Percentiles rank a stretch among this genome's conserved stretches.
Conservation (phyloP, 2,888 invertebrate genomes). For the Mythimna loreyi region DNA sequence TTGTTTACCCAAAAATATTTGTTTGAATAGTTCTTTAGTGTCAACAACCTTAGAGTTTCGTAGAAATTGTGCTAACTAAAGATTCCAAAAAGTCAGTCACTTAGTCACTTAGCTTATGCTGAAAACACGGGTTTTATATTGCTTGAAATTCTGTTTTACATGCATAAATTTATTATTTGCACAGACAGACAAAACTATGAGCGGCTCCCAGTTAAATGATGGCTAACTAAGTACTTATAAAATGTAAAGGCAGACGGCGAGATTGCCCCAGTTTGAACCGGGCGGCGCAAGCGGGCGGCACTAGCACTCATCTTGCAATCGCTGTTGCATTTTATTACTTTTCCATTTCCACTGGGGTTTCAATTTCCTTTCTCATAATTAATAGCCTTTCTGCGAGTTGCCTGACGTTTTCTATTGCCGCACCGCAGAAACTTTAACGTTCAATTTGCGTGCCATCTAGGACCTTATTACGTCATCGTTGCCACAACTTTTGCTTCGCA, state of each 20-base stretch:
- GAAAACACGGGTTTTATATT: slow-evolving; percentile 16
- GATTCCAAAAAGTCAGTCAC: neutral
- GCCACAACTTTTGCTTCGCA: slow-evolving; percentile 52
- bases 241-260: slow-evolving; percentile 61
- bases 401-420: slow-evolving; percentile 85
- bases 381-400: slow-evolving; percentile 87
- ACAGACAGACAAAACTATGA: slow-evolving; percentile 39
- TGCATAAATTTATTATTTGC: slow-evolving; percentile 29
- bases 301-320: slow-evolving; percentile 86
- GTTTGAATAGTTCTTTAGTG: slow-evolving; percentile 47
- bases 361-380: slow-evolving; percentile 90
- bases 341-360: slow-evolving; percentile 90
- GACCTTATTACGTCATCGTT: slow-evolving; percentile 71
- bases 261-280: slow-evolving; percentile 73
- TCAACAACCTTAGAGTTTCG: neutral
- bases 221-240: slow-evolving; percentile 58
- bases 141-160: slow-evolving; percentile 12
- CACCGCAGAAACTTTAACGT: slow-evolving; percentile 83
- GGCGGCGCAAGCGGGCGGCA: slow-evolving; percentile 62
- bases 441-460: slow-evolving; percentile 83
- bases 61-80: slow-evolving; percentile 11
- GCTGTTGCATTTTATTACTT: slow-evolving; percentile 91
- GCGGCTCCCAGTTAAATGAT: slow-evolving; percentile 44
- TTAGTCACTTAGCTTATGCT: no score
- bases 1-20: slow-evolving; percentile 43